Conservation (phyloP, 2,888 invertebrate genomes). For the Lacanobia wlatinum region DNA sequence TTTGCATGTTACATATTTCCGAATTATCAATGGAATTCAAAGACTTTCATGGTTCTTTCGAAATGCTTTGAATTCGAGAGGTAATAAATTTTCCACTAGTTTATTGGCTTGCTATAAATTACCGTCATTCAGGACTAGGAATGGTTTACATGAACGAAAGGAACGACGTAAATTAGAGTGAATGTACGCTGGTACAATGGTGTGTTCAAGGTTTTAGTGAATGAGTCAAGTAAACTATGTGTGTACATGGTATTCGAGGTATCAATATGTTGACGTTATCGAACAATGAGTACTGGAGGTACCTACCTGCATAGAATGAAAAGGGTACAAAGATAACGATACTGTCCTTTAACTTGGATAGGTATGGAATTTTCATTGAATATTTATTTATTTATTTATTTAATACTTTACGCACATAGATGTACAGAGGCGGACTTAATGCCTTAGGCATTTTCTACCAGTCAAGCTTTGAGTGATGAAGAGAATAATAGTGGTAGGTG, state of each 20-base stretch:
- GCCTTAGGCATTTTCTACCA: no score
- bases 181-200: constrained; percentile 5
- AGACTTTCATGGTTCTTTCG: constrained; percentile 2
- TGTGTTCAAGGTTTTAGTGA: constrained; percentile 12
- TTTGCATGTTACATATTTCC: constrained; percentile 12
- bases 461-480: no score
- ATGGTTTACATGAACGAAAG: constrained; percentile 33
- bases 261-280: neutral
- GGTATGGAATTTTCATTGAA: neutral
- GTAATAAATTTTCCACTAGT: constrained; percentile 20
- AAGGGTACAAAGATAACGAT: neutral
- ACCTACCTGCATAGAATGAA: neutral
- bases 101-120: constrained; percentile 41
- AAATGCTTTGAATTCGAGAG: constrained; percentile 16
- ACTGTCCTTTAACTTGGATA: neutral
- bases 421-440: no score
- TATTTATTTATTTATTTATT: no score
- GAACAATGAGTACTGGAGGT: neutral
- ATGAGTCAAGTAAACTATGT: constrained; percentile 5
- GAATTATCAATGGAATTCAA: constrained; percentile 36
- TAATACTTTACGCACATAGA: no score
- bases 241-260: neutral
- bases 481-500: no score
- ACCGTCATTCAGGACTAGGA: constrained; percentile 20
- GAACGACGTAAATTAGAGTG: constrained; percentile 14